Evolutionary conservation across 2,888 invertebrate genomes (phyloP), one percentile per base, ranked within the genome.

Genomic region (Troides oblongomaculatus): DNA sequence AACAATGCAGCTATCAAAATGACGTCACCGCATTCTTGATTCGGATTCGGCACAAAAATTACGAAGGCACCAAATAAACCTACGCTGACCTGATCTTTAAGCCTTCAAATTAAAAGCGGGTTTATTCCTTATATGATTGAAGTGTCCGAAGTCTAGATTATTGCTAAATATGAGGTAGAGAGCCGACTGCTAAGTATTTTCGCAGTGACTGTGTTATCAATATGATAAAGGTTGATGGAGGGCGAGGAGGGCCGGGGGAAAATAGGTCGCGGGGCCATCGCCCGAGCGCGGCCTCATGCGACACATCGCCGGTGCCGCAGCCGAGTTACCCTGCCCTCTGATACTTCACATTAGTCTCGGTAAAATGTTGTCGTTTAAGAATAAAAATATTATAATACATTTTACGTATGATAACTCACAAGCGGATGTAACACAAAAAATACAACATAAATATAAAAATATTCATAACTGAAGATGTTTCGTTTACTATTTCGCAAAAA

Each of bases 261-360:
- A 87, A 81, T 89, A 86, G 89, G 86, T 89, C 90, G 90, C 83
- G 87, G 77, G 88, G 87, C 86, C 90, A 90, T 82, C 89, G 89
- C 80, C 89, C 90, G 84, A 78, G 83, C 84, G 77, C 84, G 86
- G 85, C 85, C 88, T 83, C 82, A 78, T 80, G 78, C 81, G 82
- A 75, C 83, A 75, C 84, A 81, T 84, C 85, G 84, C 72, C 74
- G 81, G 80, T 80, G 80, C 76, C 81, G 76, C 81, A 46, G 63
- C 67, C 61, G 63, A 36, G 30, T 36, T 58, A 30, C 66, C 63
- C 66, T 53, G 60, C 53, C 63, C 66, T 25, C 66, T 30, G 63
- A 46, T 66, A 58, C 66, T 25, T 64, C 59, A 60, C 66, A 59
- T 43, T 66, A 53, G 10, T 58, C 56, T 6, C 57, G n/a, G 10